Evolutionary conservation across 2,797 vertebrate species (phyloP), one percentile per base, ranked within the genome.

Genomic region (Mico argentatus): DNA sequence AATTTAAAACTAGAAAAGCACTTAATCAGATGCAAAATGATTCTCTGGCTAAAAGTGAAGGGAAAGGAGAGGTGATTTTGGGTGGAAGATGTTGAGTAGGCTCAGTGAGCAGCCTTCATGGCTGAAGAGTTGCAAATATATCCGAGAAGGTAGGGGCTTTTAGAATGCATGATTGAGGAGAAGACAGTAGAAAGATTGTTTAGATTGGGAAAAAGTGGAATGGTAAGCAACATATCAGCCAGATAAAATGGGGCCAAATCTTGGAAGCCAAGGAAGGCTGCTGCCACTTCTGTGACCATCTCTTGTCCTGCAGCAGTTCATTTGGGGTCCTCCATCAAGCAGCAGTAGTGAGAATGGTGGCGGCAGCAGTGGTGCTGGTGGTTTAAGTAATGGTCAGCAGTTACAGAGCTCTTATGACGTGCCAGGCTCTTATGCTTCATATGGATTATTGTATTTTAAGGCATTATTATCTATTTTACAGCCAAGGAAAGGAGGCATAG

Each of bases 1-100:
- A 67, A 80, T 88, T 86, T 91, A 67, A 97, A 96, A 90, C 52
- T 84, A 70, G 84, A 73, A 76, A 76, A 96, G 27, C 39, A 88
- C 15, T 90, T 92, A 85, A 57, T 85, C 57, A 61, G 41, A 50
- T 39, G 30, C 41, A 55, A 86, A 95, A 93, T 90, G 22, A 93
- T 84, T 86, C 67, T 90, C 41, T 95, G 52, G 70, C 48, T 76
- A 33, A 97, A 92, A 57, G 13, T 46, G 4, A 89, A 14, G 30
- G 59, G 12, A 26, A 90, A 81, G 15, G 46, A 57, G 41, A 64
- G 8, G 36, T n/a, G 50, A 90, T 73, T 59, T 7, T 52, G 36
- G 15, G 7, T 75, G 27, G n/a, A 70, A 89, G 72, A 79, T 11
- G 1, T 72, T 11, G 4, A 7, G 9, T 77, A 27, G 46, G 33